Evolutionary conservation across 2,797 vertebrate genomes (phyloP), one percentile per base, ranked within the genome.

Genomic region (Pantherophis vulpinus): DNA sequence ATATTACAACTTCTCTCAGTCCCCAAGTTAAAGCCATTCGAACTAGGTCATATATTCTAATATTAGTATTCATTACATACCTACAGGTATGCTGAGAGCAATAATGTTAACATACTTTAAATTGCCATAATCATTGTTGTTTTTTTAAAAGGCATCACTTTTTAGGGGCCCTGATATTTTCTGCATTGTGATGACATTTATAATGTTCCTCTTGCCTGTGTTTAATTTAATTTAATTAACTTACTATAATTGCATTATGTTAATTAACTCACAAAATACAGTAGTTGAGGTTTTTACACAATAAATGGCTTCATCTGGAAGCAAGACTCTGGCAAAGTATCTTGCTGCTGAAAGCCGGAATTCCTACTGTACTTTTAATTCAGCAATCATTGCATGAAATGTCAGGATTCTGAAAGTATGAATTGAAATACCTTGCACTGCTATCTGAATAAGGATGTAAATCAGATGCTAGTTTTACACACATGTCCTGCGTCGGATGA

Each of bases 41-140:
- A 91, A 93, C 66, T 63, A 91, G 93, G 90, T 93, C 93, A 93
- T 58, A 89, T 89, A 91, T 88, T 91, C 93, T 91, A 91, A 88
- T 91, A 88, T 91, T 93, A 93, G 90, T 47, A 91, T 47, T 91
- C 47, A 29, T 56, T 58, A 55, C 66, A 88, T 91, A 63, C 58
- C 86, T 63, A 88, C 60, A 93, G 93, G 56, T 79, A 91, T 91
- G 23, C 86, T 60, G 51, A 93, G 61, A 91, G 86, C 86, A 93
- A 79, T 60, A 93, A 90, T 13, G 37, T 93, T 61, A 89, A 89
- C 88, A 47, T 61, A 61, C 58, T 60, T 89, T 42, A 89, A 47
- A 89, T 47, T 27, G 88, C 58, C 42, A 27, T 89, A 47, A 60
- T 89, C 88, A 47, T 89, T 60, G 58, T 42, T 5, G 2, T 16